Evolutionary conservation across 1,140 invertebrate species (phyloP).

Genomic region (Propsilocerus akamusi): DNA sequence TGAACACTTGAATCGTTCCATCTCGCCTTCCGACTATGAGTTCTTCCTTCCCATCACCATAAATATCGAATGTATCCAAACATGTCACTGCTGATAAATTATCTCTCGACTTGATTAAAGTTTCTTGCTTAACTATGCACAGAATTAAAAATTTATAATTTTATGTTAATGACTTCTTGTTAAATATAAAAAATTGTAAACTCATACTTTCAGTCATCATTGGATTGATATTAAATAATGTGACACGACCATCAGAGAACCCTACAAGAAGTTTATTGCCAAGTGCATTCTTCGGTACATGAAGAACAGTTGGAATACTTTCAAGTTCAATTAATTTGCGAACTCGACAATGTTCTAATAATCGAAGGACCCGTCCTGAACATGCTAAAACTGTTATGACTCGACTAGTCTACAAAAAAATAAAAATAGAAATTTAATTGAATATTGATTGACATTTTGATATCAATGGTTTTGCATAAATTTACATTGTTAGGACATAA

Average conservation of each 20-base stretch:
- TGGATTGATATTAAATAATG: conserved; percentile 33
- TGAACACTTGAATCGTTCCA: conserved; percentile 37
- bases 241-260: conserved; percentile 61
- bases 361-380: conserved; percentile 48
- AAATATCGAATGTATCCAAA: conserved; percentile 48
- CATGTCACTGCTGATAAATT: conserved; percentile 37
- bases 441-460: neutral
- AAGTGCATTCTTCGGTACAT: conserved; percentile 40
- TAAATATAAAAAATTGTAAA: conserved; percentile 6
- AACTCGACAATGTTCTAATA: conserved; percentile 43
- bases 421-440: conserved; percentile 2
- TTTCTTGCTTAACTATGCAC: conserved; percentile 7
- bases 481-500: conserved; percentile 40
- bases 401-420: conserved; percentile 23
- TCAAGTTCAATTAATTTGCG: conserved; percentile 40
- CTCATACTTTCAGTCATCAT: conserved; percentile 12
- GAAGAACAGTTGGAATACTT: conserved; percentile 38
- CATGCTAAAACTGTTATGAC: conserved; percentile 51
- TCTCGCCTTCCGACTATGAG: conserved; percentile 53
- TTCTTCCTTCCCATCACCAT: conserved; percentile 39
- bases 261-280: conserved; percentile 54
- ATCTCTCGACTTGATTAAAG: conserved; percentile 18
- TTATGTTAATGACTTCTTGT: neutral
- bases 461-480: too few species aligned
- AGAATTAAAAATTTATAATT: neutral